Conservation (phyloP, 2,797 vertebrate species). For the Mallotus villosus region DNA sequence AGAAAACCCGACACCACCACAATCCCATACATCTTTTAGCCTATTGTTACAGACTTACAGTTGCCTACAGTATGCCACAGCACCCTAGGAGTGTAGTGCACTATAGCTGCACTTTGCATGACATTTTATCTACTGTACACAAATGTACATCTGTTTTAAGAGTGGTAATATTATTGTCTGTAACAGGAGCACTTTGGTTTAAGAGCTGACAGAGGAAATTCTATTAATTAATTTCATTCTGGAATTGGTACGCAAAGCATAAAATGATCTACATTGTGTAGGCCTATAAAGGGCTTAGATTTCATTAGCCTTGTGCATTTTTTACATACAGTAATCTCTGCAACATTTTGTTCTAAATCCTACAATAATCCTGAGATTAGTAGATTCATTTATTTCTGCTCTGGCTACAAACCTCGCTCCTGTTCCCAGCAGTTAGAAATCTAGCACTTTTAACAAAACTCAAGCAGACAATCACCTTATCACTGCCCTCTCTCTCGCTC, state of each 20-base stretch:
- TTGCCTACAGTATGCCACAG: background rate
- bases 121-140: conserved; percentile 67
- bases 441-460: conserved; percentile 63
- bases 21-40: conserved; percentile 15
- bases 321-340: conserved; percentile 58
- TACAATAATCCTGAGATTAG: conserved; percentile 73
- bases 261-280: conserved; percentile 33
- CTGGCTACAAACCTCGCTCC: conserved; percentile 64
- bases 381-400: conserved; percentile 70
- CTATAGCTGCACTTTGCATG: conserved; percentile 58
- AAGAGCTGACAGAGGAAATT: conserved; percentile 67
- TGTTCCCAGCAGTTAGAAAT: conserved; percentile 70
- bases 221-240: conserved; percentile 69
- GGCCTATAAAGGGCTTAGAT: conserved; percentile 57
- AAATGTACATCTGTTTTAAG: conserved; percentile 66
- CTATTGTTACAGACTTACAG: background rate
- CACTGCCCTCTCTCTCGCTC: conserved; percentile 40
- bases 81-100: background rate
- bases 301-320: conserved; percentile 71
- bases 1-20: background rate
- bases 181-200: conserved; percentile 73
- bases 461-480: conserved; percentile 69
- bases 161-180: conserved; percentile 62
- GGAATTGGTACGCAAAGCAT: conserved; percentile 62
- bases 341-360: conserved; percentile 68